Evolutionary conservation across 2,113 vertebrate species (phyloP).

Genomic region (Microcebus ravelobensis): DNA sequence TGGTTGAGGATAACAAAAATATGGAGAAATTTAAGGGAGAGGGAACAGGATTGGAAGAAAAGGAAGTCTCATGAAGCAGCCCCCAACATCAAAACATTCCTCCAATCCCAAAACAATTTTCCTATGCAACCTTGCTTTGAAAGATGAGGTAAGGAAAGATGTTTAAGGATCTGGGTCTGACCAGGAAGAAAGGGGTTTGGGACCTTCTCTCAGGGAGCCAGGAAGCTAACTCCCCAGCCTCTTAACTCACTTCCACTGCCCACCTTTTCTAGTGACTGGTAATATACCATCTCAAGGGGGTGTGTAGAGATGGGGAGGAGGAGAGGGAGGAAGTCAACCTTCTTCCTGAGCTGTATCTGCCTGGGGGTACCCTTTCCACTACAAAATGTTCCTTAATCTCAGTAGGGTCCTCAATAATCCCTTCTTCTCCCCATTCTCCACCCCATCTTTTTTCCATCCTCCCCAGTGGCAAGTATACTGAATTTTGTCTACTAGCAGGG

Average conservation of each 20-base stretch:
- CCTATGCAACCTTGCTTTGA: not conserved
- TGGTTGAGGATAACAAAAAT: not conserved
- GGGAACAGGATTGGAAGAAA: not conserved
- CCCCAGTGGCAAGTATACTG: not conserved
- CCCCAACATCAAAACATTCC: not conserved
- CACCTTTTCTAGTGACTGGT: conserved; percentile 2
- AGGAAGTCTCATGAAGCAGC: not conserved
- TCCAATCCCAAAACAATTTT: not conserved
- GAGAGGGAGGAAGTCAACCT: not conserved
- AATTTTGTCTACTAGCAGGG: not conserved
- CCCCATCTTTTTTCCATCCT: not conserved
- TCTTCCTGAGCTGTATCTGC: not conserved
- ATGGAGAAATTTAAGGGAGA: not conserved
- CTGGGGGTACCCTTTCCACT: not conserved
- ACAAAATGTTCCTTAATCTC: not conserved
- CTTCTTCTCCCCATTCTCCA: not conserved
- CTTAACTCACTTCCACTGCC: not conserved
- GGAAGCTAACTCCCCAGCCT: not conserved
- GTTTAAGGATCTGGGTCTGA: not conserved
- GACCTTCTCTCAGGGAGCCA: conserved; percentile 9
- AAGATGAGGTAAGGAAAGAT: not conserved
- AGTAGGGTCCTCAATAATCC: not conserved
- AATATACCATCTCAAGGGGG: not conserved
- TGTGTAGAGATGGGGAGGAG: not conserved
- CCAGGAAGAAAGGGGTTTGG: not conserved